Conservation (phyloP, 2,113 vertebrate genomes). For the Albula goreensis region DNA sequence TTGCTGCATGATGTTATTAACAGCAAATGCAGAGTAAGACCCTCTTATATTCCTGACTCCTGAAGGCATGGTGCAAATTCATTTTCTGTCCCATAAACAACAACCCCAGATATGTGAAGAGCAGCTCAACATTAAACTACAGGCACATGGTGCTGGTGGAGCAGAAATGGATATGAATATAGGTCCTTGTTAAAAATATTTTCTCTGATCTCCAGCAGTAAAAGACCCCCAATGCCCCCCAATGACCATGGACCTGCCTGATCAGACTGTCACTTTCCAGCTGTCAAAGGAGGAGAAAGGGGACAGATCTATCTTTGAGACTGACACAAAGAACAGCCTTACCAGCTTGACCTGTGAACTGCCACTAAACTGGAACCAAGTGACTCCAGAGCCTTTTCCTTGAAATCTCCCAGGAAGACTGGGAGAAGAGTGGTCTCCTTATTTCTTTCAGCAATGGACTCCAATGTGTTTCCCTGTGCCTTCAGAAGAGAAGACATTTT, state of each 20-base stretch:
- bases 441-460: neutral
- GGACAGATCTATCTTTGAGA: neutral
- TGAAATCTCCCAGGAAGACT: neutral
- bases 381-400: neutral
- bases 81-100: no score
- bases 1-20: neutral
- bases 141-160: neutral
- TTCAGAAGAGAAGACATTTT: no score
- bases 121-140: neutral
- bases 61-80: neutral
- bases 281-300: constrained; percentile 19
- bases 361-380: neutral
- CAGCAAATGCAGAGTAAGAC: neutral
- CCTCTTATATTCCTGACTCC: neutral
- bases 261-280: neutral
- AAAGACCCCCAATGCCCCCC: neutral
- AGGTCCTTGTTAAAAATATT: neutral
- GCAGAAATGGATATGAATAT: neutral
- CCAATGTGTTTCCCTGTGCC: neutral
- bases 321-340: neutral
- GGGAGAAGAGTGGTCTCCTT: no score
- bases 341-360: neutral
- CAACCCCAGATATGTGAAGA: neutral
- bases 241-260: neutral
- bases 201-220: neutral